Evolutionary conservation across 2,888 invertebrate genomes (phyloP).

Genomic region (Eupsilia transversa): DNA sequence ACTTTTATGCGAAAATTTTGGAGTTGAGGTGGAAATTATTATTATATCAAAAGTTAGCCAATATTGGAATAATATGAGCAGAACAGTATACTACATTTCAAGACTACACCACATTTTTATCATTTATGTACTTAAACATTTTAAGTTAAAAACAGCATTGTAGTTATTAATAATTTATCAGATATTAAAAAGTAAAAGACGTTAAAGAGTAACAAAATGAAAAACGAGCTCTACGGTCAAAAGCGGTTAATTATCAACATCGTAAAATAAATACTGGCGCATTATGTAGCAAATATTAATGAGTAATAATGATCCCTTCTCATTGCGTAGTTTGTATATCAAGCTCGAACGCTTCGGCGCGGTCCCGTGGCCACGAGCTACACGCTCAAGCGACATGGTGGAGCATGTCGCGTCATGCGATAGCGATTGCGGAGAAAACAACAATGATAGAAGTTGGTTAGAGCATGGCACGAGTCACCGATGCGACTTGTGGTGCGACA

Average conservation of each 20-base stretch:
- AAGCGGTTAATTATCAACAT: slow-evolving; percentile 18
- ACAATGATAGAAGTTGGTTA: background rate
- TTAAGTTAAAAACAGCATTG: background rate
- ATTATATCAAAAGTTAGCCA: background rate
- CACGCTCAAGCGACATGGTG: background rate
- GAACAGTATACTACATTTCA: background rate
- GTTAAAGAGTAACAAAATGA: slow-evolving; percentile 19
- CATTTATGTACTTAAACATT: background rate
- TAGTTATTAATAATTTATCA: slow-evolving; percentile 7
- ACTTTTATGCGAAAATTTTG: background rate
- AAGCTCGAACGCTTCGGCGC: background rate
- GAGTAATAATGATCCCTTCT: slow-evolving; percentile 42
- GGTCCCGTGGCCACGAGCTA: background rate
- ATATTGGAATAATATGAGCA: background rate
- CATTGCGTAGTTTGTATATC: slow-evolving; percentile 32
- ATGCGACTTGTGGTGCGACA: background rate
- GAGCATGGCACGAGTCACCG: background rate
- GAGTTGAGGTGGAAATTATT: slow-evolving; percentile 1
- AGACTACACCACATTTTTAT: slow-evolving; percentile 2
- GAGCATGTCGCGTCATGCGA: background rate
- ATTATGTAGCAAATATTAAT: slow-evolving; percentile 48
- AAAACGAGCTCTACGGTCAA: background rate
- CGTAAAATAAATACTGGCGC: slow-evolving; percentile 38
- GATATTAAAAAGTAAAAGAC: slow-evolving; percentile 18
- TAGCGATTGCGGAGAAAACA: background rate